A percentile compares a stretch with the other conserved stretches of the same genome.
Evolutionary conservation across 2,888 invertebrate genomes (phyloP).

Genomic region (Scaptomyza flava): DNA sequence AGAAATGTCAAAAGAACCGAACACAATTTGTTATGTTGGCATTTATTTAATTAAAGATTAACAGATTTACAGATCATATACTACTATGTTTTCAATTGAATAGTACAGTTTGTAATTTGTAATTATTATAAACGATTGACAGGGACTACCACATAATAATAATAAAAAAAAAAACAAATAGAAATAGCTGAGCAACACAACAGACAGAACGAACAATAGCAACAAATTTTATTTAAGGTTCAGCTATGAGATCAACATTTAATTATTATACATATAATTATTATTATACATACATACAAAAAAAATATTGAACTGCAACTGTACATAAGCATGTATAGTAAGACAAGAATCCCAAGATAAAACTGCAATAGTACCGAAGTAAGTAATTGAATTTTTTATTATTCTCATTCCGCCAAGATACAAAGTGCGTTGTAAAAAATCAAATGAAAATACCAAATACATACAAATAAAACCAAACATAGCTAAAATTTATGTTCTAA

Average conservation of each 20-base stretch:
- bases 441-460: slow-evolving; percentile 26
- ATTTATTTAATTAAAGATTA: slow-evolving; percentile 54
- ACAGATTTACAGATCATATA: slow-evolving; percentile 23
- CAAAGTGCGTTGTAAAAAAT: slow-evolving; percentile 47
- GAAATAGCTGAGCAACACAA: slow-evolving; percentile 56
- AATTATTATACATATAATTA: slow-evolving; percentile 43
- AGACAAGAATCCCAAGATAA: slow-evolving; percentile 24
- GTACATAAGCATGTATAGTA: slow-evolving; percentile 48
- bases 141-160: slow-evolving; percentile 78
- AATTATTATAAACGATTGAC: slow-evolving; percentile 78
- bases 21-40: slow-evolving; percentile 67
- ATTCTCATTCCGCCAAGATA: slow-evolving; percentile 45
- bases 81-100: slow-evolving; percentile 40
- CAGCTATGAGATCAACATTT: slow-evolving; percentile 41
- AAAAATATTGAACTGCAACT: slow-evolving; percentile 43
- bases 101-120: slow-evolving; percentile 58
- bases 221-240: slow-evolving; percentile 67
- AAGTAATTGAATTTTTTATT: slow-evolving; percentile 76
- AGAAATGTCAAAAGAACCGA: slow-evolving; percentile 38
- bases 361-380: slow-evolving; percentile 72
- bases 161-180: slow-evolving; percentile 27
- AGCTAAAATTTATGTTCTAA: slow-evolving; percentile 64
- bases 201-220: slow-evolving; percentile 63
- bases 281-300: slow-evolving; percentile 35
- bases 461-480: slow-evolving; percentile 38